phyloP scores from a whole-genome alignment of 2,113 vertebrate genomes.

The Pelecanoides urinatrix region DNA sequence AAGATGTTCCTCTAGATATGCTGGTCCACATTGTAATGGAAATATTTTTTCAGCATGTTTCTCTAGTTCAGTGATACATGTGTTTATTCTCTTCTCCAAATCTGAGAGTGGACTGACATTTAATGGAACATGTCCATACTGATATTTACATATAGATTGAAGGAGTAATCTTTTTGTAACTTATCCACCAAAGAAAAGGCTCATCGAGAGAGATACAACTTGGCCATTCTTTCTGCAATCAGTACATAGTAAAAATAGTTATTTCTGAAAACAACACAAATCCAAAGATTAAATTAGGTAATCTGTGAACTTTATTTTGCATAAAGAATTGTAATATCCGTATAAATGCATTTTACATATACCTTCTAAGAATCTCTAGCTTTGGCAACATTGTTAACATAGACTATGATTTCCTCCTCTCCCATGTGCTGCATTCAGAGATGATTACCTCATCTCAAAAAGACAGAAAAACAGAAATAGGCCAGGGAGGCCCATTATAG shows the following conservation, averaged over 20 bases:
- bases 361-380: not conserved
- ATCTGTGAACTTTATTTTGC: not conserved
- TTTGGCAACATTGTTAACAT: not conserved
- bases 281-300: not conserved
- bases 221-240: constrained; percentile 65
- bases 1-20: not conserved
- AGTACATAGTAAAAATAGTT: not conserved
- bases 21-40: not conserved
- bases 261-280: not conserved
- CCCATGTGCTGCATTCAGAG: not conserved
- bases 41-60: not conserved
- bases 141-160: not conserved
- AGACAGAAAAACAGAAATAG: constrained; percentile 11
- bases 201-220: not conserved
- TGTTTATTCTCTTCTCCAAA: constrained; percentile 28
- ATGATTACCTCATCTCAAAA: not conserved
- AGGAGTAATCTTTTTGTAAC: constrained; percentile 25
- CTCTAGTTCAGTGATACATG: not conserved
- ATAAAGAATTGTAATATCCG: not conserved
- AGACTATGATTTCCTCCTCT: not conserved
- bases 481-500: constrained; percentile 2
- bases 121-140: constrained; percentile 26
- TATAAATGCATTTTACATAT: not conserved
- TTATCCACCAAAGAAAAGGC: not conserved
- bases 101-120: not conserved